Base-by-base conservation (phyloP, 2,888 invertebrate species). In the Dynastes maya region DNA sequence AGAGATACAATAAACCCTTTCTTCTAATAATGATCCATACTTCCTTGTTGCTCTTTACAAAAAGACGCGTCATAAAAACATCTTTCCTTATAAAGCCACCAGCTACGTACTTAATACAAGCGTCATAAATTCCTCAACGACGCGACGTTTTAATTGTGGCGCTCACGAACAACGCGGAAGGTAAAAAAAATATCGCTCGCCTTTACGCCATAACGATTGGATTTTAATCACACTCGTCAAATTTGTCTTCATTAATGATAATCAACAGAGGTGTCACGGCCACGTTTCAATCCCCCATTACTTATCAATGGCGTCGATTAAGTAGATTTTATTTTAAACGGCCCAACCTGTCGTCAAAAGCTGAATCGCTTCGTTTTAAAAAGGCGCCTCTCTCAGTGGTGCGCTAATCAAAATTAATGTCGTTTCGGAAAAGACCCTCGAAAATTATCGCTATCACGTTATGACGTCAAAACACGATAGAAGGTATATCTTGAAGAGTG, bases 171-270 rank as follows among this genome's bases (percentile, higher is more conserved):
- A 58, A 22, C 55, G 55, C n/a, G 8, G 2, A 22, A 58, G 55
- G 22, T 58, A 16, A 8, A 22, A 58, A 22, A 58, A 58, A 58
- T 22, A 58, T 22, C 16, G 22, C 55, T 22, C 55, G n/a, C 55
- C n/a, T 58, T 58, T 58, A 2, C 55, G 55, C 55, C 55, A 4
- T 22, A n/a, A 2, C 8, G 8, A 16, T 22, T 16, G 22, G 55
- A 58, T 58, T 58, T 58, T 58, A 58, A 58, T 58, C 61, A 22
- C 45, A 40, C 68, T 68, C 61, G 72, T 74, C 72, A 61, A 74
- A 74, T 74, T 74, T 74, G 72, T 74, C 72, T 74, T 74, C 72
- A 74, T 74, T 74, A 74, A 27, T 61, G 72, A 40, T 74, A 61
- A 74, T 74, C 72, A 74, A 29, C 68, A 61, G 45, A 74, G 55